A percentile compares a stretch with the other conserved stretches of the same genome.
phyloP scores from a whole-genome alignment of 2,797 vertebrate genomes.

The Forpus xanthops region DNA sequence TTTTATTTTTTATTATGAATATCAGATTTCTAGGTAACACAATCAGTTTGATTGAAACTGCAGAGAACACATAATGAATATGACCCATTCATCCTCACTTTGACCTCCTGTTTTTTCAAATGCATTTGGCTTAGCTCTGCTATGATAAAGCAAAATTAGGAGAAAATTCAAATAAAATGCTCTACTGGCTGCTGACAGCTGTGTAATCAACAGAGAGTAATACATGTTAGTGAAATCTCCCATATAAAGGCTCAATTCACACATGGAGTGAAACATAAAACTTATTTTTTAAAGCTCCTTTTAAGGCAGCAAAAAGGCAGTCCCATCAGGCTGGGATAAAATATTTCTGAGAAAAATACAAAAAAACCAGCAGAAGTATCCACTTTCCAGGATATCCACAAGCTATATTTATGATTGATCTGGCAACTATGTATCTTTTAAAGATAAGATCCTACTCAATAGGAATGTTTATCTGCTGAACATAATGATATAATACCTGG shows the following conservation, averaged over 20 bases:
- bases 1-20: background rate
- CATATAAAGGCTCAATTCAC: background rate
- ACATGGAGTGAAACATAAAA: background rate
- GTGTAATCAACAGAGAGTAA: background rate
- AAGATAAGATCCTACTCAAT: background rate
- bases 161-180: slow-evolving; percentile 24
- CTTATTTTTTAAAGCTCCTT: background rate
- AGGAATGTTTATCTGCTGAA: background rate
- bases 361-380: background rate
- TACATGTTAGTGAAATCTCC: background rate
- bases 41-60: background rate
- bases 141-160: background rate
- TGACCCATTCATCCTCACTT: background rate
- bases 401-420: background rate
- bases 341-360: background rate
- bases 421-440: background rate
- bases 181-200: background rate
- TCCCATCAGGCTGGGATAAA: background rate
- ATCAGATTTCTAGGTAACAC: background rate
- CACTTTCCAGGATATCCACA: background rate
- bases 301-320: background rate
- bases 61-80: background rate
- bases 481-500: background rate
- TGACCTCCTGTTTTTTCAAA: background rate
- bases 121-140: background rate